These are phyloP conservation scores for Alloplasta piceator DNA, from an alignment of 2,888 invertebrate species.

Conservation along the genomic window DNA sequence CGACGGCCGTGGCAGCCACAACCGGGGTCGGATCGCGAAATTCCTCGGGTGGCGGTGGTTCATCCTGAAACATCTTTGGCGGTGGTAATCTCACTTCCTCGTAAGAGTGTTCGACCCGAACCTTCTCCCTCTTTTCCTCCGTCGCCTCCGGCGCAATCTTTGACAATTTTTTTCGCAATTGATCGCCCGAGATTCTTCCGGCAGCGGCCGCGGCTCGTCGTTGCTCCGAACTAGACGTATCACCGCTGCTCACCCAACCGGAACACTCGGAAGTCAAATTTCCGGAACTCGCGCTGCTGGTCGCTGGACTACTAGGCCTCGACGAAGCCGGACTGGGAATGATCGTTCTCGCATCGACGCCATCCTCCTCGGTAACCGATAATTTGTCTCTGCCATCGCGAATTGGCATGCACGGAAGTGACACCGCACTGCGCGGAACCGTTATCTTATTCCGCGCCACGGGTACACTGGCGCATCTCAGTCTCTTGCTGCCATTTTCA, in stretches of 20 bases:
- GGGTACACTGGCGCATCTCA: slow-evolving; percentile 81
- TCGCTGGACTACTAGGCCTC: slow-evolving; percentile 80
- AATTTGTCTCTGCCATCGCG: slow-evolving; percentile 79
- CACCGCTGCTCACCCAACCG: slow-evolving; percentile 93
- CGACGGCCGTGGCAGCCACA: slow-evolving; percentile 83
- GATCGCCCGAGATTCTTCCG: slow-evolving; percentile 85
- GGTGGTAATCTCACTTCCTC: slow-evolving; percentile 90
- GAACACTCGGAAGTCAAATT: slow-evolving; percentile 91
- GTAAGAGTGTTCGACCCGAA: slow-evolving; percentile 86
- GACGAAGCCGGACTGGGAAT: slow-evolving; percentile 75
- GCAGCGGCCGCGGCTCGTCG: slow-evolving; percentile 68
- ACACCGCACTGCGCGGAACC: slow-evolving; percentile 81
- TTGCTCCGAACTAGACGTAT: slow-evolving; percentile 81
- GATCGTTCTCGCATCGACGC: not conserved
- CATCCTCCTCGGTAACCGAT: slow-evolving; percentile 42
- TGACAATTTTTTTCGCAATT: slow-evolving; percentile 87
- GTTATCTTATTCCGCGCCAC: slow-evolving; percentile 79
- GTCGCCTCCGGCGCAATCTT: slow-evolving; percentile 84
- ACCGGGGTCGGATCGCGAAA: slow-evolving; percentile 85
- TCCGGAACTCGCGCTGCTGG: slow-evolving; percentile 86
- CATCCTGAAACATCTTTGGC: slow-evolving; percentile 93
- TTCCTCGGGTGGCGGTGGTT: slow-evolving; percentile 90
- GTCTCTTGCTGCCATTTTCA: slow-evolving; percentile 74
- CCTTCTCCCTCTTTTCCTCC: slow-evolving; percentile 81
- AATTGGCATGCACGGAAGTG: slow-evolving; percentile 81